Evolutionary conservation across 2,888 invertebrate species (phyloP).

Genomic region (Apomyelois bistriatella): DNA sequence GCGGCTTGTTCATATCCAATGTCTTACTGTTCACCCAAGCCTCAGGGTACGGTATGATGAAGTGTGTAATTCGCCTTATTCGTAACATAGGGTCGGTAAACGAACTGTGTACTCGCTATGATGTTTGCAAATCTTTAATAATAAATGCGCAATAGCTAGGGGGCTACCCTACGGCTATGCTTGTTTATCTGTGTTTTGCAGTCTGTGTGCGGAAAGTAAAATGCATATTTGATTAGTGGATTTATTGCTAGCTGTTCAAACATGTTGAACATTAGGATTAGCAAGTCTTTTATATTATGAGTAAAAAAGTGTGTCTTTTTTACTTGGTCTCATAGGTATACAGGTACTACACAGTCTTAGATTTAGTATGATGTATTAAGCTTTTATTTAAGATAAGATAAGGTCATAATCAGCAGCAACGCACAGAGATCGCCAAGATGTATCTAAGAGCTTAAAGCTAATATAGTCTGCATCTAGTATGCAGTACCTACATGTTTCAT

Average conservation of each 20-base stretch:
- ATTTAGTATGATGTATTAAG: too few relatives aligned
- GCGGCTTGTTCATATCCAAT: conserved; percentile 33
- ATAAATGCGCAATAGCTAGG: conserved; percentile 53
- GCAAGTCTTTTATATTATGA: too few relatives aligned
- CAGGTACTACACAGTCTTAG: too few relatives aligned
- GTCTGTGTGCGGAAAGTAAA: conserved; percentile 28
- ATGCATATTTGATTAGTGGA: conserved; percentile 17
- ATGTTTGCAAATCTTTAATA: conserved; percentile 68
- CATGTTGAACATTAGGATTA: conserved; percentile 1
- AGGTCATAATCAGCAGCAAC: too few relatives aligned
- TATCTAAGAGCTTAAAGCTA: too few relatives aligned
- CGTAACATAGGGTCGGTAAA: conserved; percentile 39
- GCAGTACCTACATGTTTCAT: too few relatives aligned
- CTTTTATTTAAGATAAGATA: too few relatives aligned
- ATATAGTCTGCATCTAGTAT: too few relatives aligned
- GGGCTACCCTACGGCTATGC: conserved; percentile 32
- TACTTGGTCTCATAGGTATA: too few relatives aligned
- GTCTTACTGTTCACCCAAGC: conserved; percentile 18
- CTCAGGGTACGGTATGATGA: conserved; percentile 23
- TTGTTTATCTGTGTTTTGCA: conserved; percentile 58
- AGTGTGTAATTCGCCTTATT: conserved; percentile 39
- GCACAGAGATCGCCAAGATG: too few relatives aligned
- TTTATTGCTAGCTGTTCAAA: not conserved
- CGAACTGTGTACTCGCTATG: conserved; percentile 39
- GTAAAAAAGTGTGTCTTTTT: too few relatives aligned